Evolutionary conservation across 2,797 vertebrate species (phyloP).

Genomic region (Onychomys arenicola): DNA sequence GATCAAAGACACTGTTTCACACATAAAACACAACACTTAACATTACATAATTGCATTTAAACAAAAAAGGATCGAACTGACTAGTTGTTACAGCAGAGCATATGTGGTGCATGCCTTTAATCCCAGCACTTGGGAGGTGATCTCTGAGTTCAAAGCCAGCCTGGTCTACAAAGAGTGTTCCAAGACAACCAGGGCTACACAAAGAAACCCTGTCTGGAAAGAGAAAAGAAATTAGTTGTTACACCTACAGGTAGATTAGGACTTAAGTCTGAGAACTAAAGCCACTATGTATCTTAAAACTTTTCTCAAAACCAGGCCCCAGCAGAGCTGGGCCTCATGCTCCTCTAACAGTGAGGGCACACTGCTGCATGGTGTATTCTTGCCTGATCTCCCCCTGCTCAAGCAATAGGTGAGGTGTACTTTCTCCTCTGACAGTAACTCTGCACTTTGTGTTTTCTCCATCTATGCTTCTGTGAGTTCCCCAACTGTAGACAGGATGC

Average conservation of each 20-base stretch:
- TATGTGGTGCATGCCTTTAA: background rate
- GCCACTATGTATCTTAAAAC: background rate
- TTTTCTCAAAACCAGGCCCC: background rate
- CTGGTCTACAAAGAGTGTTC: background rate
- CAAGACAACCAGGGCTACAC: background rate
- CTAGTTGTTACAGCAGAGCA: background rate
- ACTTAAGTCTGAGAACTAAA: background rate
- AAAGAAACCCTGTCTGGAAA: background rate
- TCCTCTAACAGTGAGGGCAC: background rate
- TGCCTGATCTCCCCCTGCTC: background rate
- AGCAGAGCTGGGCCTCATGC: background rate
- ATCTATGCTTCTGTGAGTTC: background rate
- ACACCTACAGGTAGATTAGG: background rate
- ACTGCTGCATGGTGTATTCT: background rate
- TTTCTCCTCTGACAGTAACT: background rate
- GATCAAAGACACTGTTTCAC: background rate
- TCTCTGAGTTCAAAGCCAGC: background rate
- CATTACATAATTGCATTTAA: background rate
- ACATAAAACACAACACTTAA: background rate
- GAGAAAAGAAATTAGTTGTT: background rate
- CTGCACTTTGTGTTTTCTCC: background rate
- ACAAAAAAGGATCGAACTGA: background rate
- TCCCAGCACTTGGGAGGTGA: background rate
- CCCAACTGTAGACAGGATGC: background rate
- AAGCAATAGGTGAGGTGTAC: background rate